phyloP scores from a whole-genome alignment of 2,113 vertebrate genomes.

The Otis tarda region DNA sequence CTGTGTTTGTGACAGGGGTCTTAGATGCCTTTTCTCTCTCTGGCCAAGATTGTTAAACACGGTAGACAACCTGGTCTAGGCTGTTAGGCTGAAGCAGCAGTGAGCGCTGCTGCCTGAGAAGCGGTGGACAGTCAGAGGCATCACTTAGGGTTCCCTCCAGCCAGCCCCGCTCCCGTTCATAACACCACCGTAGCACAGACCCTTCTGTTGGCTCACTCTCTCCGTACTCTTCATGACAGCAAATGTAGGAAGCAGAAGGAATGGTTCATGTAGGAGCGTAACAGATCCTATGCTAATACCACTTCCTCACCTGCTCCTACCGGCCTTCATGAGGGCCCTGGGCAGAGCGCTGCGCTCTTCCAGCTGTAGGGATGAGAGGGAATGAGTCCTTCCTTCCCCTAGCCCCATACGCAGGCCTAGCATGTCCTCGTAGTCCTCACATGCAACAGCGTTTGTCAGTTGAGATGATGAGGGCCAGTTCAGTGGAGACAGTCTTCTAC shows the following conservation, averaged over 20 bases:
- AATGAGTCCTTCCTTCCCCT: too few relatives aligned
- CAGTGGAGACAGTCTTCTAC: neutral
- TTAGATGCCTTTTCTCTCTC: neutral
- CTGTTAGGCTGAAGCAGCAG: neutral
- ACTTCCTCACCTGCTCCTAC: neutral
- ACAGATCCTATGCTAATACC: too few relatives aligned
- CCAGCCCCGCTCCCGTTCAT: neutral
- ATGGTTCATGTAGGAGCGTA: neutral
- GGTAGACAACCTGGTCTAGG: neutral
- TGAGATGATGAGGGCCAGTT: neutral
- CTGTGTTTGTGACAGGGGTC: neutral
- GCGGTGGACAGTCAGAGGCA: neutral
- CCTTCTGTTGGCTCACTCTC: rapidly evolving
- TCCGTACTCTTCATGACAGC: neutral
- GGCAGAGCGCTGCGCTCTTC: neutral
- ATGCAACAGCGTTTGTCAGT: rapidly evolving
- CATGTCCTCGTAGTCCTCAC: neutral
- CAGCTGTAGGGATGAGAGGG: neutral
- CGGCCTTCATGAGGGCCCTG: rapidly evolving
- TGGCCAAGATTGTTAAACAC: neutral
- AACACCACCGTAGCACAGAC: neutral
- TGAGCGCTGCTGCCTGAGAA: neutral
- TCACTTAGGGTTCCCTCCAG: neutral
- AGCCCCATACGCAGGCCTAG: too few relatives aligned
- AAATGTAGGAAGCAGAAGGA: neutral